phyloP scores from a whole-genome alignment of 2,797 vertebrate species.

The Thunnus albacares region DNA sequence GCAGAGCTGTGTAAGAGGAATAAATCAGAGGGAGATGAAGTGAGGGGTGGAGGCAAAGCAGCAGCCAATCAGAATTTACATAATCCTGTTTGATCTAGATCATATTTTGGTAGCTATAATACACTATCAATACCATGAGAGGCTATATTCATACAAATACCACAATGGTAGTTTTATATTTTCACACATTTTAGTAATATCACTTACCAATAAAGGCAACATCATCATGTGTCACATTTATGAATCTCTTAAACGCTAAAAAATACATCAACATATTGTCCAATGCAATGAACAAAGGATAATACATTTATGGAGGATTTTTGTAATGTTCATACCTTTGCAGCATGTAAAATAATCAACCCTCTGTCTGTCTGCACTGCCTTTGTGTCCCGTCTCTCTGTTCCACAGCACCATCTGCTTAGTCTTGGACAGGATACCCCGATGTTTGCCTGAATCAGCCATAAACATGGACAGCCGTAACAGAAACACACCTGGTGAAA shows the following conservation, averaged over 20 bases:
- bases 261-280: background rate
- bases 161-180: background rate
- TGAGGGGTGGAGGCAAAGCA: background rate
- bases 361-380: background rate
- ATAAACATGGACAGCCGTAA: constrained; percentile 9
- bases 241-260: background rate
- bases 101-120: background rate
- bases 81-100: constrained; percentile 3
- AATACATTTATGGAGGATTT: constrained; percentile 1
- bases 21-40: background rate
- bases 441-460: constrained; percentile 30
- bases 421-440: constrained; percentile 3
- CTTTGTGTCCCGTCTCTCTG: background rate
- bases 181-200: background rate
- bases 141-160: background rate
- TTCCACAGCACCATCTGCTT: constrained; percentile 31
- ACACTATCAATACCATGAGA: background rate
- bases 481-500: constrained; percentile 14
- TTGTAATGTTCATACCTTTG: background rate
- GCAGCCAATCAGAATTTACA: constrained; percentile 19
- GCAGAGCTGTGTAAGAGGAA: background rate
- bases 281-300: background rate
- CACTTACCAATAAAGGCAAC: background rate
- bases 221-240: background rate
- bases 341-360: too few species aligned